Evolutionary conservation across 2,888 invertebrate genomes (phyloP), one percentile per base, ranked within the genome.

Genomic region (Ophraella communa): DNA sequence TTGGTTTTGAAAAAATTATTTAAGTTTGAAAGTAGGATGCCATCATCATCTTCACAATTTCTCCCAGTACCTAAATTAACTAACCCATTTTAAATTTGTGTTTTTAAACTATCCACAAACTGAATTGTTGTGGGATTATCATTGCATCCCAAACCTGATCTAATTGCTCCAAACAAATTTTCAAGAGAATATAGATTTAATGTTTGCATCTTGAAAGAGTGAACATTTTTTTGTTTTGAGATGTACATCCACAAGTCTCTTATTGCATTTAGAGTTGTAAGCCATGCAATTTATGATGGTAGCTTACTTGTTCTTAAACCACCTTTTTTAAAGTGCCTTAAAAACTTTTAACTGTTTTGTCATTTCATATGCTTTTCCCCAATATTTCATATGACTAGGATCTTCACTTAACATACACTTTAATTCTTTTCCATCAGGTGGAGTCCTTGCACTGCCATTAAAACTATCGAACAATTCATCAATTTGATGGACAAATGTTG

Each of bases 121-220:
- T 55, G 55, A 14, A 23, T 42, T 5, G 55, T 55, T 21, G 55
- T 55, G 39, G 42, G 55, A 42, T 55, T 55, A 24, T 55, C 55
- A 55, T 55, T 55, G 17, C 27, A 55, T 21, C 55, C 55, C 42
- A 55, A 42, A 39, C 55, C 55, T 24, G 21, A 39, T 42, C 55
- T 55, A n/a, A 55, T 55, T 17, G 44, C 20, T 42, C 55, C 55
- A 55, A 55, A 55, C 21, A 55, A 55, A 55, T 55, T 55, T 55
- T 55, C 55, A 5, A 55, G 27, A 17, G 14, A 17, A 55, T 44
- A 39, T 55, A 42, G 55, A 42, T 55, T 55, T 17, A 55, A 24
- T 23, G 21, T 42, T 55, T 24, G 20, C 8, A n/a, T 23, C 23
- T 42, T 55, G 8, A 55, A 42, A 14, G 17, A 55, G 8, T 42